Evolutionary conservation across 2,113 vertebrate species (phyloP), one percentile per base, ranked within the genome.

Genomic region (Nicator chloris): DNA sequence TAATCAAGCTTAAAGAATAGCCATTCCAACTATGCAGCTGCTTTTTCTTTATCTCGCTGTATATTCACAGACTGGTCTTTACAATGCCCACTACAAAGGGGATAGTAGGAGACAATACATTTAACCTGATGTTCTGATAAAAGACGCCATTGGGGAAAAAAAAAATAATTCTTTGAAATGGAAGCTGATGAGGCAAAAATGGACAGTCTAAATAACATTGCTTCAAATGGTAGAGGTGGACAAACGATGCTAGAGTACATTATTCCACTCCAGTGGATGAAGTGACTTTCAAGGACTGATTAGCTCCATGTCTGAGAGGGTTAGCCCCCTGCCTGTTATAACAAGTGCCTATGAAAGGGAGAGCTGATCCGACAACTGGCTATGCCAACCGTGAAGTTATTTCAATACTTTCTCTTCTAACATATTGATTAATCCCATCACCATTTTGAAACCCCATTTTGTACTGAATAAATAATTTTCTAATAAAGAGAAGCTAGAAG

Each of bases 281-380:
- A 97, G 95, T 96, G 94, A 97, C 91, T 96, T 96, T 97, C 95
- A 95, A 97, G 92, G 95, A 96, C 96, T 94, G 92, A 97, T 97
- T 97, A 97, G 95, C 96, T 97, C 96, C 87, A 94, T 97, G 95
- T 95, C 96, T 96, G 92, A 96, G 96, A 96, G 96, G 96, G 95
- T 97, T 96, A 97, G 82, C 96, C 95, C 96, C 96, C 96, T 93
- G 95, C 95, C 94, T 97, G 96, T 96, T 97, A 88, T 91, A 95
- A 97, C 90, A 96, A 97, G 96, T 96, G 92, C 93, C 92, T 93
- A 87, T 96, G 96, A 96, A 97, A 97, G 95, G 92, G 83, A 95
- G 91, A 96, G 83, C 95, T 95, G 95, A 95, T 96, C 96, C 7
- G 75, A 96, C 95, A 96, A 96, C 96, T 73, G 91, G 69, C 92